Evolutionary conservation across 2,797 vertebrate genomes (phyloP).

Genomic region (Bradypodion ventrale): DNA sequence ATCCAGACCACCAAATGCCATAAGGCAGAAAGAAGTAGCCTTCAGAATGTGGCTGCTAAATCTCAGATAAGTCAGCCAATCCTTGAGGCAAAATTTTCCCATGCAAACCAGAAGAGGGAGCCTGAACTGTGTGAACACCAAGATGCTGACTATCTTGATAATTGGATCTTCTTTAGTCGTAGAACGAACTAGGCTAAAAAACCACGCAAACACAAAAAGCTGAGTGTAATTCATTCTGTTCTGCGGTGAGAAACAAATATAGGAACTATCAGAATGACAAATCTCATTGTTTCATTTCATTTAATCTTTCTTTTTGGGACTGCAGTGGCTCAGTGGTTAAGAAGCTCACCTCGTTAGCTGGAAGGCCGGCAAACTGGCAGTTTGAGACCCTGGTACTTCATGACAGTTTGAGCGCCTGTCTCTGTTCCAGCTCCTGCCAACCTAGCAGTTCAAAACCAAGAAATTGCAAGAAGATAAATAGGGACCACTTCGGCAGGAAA

Average conservation of each 20-base stretch:
- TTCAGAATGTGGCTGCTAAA: background rate
- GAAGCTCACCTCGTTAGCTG: too few species aligned
- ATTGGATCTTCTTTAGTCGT: background rate
- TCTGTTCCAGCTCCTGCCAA: too few species aligned
- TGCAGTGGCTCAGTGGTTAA: too few species aligned
- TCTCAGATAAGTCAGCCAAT: background rate
- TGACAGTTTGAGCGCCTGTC: too few species aligned
- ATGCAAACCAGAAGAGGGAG: background rate
- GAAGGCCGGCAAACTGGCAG: too few species aligned
- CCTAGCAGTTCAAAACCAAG: too few species aligned
- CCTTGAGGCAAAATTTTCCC: background rate
- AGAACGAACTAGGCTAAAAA: background rate
- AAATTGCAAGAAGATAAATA: too few species aligned
- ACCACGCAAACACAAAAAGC: background rate
- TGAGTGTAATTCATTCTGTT: slow-evolving; percentile 2
- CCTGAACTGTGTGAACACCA: background rate
- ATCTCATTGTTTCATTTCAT: background rate
- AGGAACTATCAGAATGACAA: background rate
- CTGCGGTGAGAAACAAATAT: background rate
- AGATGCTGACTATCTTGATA: background rate
- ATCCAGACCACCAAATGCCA: background rate
- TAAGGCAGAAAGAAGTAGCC: background rate
- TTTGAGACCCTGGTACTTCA: too few species aligned
- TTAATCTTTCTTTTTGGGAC: background rate
- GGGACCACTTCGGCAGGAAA: too few species aligned